These are phyloP conservation scores for Lysandra bellargus DNA, from an alignment of 2,888 invertebrate species.

Conservation along the genomic window DNA sequence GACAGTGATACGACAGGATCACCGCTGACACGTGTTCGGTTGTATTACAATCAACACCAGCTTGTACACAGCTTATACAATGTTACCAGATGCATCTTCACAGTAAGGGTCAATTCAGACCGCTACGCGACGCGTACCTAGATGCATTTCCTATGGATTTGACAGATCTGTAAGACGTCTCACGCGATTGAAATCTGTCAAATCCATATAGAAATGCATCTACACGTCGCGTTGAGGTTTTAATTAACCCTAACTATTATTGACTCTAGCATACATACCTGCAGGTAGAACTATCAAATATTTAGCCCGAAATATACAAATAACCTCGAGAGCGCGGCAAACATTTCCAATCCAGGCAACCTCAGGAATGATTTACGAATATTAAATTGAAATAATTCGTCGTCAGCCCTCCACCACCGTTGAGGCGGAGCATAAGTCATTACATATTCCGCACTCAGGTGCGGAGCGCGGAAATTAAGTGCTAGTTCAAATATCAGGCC, in stretches of 20 bases:
- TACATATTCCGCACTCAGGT: constrained; percentile 8
- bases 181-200: too few relatives aligned
- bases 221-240: too few relatives aligned
- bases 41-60: too few relatives aligned
- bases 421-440: not conserved
- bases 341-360: not conserved
- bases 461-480: not conserved
- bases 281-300: not conserved
- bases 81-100: too few relatives aligned
- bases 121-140: too few relatives aligned
- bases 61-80: too few relatives aligned
- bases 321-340: not conserved
- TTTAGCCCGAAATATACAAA: not conserved
- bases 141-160: too few relatives aligned
- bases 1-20: not conserved
- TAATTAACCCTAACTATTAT: too few relatives aligned
- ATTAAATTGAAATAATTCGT: constrained; percentile 4
- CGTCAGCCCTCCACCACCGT: not conserved
- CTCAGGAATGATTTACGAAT: not conserved
- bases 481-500: not conserved
- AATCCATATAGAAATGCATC: too few relatives aligned
- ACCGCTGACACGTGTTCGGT: not conserved
- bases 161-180: too few relatives aligned
- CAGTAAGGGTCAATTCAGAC: too few relatives aligned
- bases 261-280: too few relatives aligned